Evolutionary conservation across 2,888 invertebrate species (phyloP).

Genomic region (Andrena minutula): DNA sequence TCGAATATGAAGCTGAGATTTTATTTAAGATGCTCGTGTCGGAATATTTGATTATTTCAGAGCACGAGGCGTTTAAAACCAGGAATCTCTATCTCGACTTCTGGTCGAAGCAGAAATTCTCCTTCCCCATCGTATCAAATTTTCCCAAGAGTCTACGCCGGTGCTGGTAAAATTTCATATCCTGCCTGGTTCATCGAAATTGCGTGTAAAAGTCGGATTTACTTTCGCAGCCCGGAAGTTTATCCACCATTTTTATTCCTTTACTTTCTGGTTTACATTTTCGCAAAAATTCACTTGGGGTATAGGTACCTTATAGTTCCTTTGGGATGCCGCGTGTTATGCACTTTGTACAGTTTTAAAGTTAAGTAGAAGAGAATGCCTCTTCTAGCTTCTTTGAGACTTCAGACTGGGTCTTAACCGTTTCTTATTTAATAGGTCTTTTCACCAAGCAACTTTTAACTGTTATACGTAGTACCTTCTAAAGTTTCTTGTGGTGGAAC

Average conservation of each 20-base stretch:
- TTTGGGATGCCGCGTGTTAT: not conserved
- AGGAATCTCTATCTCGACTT: conserved; percentile 3
- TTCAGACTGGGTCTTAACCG: not conserved
- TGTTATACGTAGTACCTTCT: not conserved
- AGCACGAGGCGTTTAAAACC: not conserved
- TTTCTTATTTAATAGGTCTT: not conserved
- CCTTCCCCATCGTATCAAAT: not conserved
- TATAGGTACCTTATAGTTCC: not conserved
- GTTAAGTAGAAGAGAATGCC: not conserved
- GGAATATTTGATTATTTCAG: conserved; percentile 30
- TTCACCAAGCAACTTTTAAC: not conserved
- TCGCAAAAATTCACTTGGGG: not conserved
- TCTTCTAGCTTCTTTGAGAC: not conserved
- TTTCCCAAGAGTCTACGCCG: not conserved
- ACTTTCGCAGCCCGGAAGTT: not conserved
- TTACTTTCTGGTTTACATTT: not conserved
- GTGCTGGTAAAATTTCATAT: conserved; percentile 34
- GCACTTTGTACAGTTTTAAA: not conserved
- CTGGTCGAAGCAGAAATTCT: not conserved
- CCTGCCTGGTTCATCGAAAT: conserved; percentile 5
- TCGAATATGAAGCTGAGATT: not conserved
- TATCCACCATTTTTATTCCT: not conserved
- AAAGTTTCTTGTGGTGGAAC: not conserved
- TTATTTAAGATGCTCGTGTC: conserved; percentile 2
- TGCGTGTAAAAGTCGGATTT: conserved; percentile 10